phyloP scores from a whole-genome alignment of 2,797 vertebrate genomes.

The Eupleurogrammus muticus region DNA sequence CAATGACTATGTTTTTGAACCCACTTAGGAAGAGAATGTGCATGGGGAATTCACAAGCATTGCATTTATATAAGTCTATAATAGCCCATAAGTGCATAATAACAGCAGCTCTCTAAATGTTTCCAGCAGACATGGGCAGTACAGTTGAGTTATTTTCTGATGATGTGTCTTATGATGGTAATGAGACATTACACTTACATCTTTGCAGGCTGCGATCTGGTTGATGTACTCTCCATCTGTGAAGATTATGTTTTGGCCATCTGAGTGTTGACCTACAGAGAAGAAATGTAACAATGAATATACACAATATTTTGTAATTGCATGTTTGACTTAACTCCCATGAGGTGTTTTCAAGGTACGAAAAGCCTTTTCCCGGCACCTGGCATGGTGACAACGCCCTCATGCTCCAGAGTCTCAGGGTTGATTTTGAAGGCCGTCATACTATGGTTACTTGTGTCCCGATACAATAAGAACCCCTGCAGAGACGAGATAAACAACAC shows the following conservation, averaged over 20 bases:
- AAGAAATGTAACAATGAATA: conserved; percentile 7
- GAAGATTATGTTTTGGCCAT: conserved; percentile 98
- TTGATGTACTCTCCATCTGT: conserved; percentile 99
- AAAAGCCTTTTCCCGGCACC: conserved; percentile 77
- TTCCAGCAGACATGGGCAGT: conserved; percentile 1
- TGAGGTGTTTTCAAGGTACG: not conserved
- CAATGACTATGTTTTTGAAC: conserved; percentile 1
- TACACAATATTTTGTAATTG: not conserved
- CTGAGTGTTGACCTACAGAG: conserved; percentile 91
- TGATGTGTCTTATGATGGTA: not conserved
- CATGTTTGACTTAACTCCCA: not conserved
- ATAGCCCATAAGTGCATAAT: conserved; percentile 1
- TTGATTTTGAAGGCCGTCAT: conserved; percentile 97
- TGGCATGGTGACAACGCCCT: conserved; percentile 93
- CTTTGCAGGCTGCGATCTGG: conserved; percentile 99
- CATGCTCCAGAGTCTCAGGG: conserved; percentile 97
- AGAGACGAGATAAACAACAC: conserved; percentile 21
- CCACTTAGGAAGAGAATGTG: not conserved
- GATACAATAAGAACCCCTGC: conserved; percentile 96
- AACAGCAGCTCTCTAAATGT: conserved; percentile 2
- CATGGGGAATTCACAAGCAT: not conserved
- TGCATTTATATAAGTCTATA: not conserved
- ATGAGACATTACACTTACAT: conserved; percentile 84
- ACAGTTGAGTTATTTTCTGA: not conserved
- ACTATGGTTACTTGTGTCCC: conserved; percentile 93